Evolutionary conservation across 2,113 vertebrate genomes (phyloP).

Genomic region (Mesembrinibis cayennensis): DNA sequence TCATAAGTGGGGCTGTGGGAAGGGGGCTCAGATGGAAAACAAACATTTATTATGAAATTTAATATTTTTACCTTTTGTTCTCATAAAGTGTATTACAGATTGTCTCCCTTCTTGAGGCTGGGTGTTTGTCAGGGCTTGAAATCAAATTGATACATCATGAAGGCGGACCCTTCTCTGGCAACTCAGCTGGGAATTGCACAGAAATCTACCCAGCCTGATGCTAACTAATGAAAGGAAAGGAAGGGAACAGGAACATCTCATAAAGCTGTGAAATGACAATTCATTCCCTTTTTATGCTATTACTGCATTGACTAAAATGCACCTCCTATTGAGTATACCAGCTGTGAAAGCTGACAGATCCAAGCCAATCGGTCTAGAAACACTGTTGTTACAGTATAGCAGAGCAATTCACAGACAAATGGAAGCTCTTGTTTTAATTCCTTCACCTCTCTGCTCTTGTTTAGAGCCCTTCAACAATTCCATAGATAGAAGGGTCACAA

Average conservation of each 20-base stretch:
- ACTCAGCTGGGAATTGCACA: conserved; percentile 48
- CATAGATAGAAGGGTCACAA: neutral
- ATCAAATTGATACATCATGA: conserved; percentile 49
- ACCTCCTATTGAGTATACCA: neutral
- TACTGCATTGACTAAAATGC: conserved; percentile 15
- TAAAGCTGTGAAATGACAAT: conserved; percentile 53
- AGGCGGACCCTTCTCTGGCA: neutral
- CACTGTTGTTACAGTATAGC: conserved; percentile 16
- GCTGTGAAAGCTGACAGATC: conserved; percentile 18
- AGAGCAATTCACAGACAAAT: conserved; percentile 2
- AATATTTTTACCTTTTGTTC: conserved; percentile 43
- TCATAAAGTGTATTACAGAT: conserved; percentile 15
- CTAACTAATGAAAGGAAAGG: conserved; percentile 55
- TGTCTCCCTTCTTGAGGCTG: neutral
- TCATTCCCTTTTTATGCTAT: conserved; percentile 26
- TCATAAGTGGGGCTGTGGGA: neutral
- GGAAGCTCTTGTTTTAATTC: neutral
- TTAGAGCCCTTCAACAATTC: neutral
- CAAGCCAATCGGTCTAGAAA: neutral
- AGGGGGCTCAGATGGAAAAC: conserved; percentile 5
- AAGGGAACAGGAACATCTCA: conserved; percentile 4
- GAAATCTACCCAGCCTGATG: conserved; percentile 42
- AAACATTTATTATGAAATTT: conserved; percentile 26
- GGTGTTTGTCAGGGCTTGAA: conserved; percentile 57
- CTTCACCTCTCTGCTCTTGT: neutral